Percentiles rank a stretch among this genome's conserved stretches.
Conservation (phyloP, 2,113 vertebrate species). For the Eudyptes chrysolophus region DNA sequence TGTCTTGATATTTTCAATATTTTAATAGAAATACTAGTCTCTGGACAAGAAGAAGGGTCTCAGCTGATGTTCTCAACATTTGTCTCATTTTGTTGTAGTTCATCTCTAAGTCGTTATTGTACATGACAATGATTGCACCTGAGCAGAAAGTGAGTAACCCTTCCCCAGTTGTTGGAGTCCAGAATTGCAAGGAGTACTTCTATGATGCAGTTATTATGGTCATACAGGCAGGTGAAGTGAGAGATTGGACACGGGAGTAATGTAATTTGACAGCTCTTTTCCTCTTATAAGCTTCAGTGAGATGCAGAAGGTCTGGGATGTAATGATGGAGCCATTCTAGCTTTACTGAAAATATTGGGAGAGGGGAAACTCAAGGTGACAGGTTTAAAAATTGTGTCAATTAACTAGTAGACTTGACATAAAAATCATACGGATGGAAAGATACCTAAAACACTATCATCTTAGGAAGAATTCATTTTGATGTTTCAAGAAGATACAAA, state of each 20-base stretch:
- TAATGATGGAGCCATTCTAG: neutral
- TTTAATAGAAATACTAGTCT: neutral
- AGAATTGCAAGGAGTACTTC: constrained; percentile 14
- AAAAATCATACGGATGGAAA: constrained; percentile 19
- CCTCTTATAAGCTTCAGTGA: constrained; percentile 1
- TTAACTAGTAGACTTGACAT: constrained; percentile 43
- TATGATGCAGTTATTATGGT: constrained; percentile 33
- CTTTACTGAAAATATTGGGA: neutral
- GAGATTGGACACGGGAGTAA: neutral
- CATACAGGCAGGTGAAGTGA: constrained; percentile 39
- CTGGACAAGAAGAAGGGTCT: neutral
- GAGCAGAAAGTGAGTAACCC: constrained; percentile 32
- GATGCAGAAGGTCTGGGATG: neutral
- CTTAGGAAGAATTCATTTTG: constrained; percentile 21
- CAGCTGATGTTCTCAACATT: neutral
- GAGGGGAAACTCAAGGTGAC: neutral
- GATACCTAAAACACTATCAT: constrained; percentile 9
- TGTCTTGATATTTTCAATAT: neutral
- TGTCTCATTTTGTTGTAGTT: neutral
- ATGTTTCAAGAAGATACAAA: constrained; percentile 6
- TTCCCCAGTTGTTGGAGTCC: neutral
- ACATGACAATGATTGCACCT: constrained; percentile 22
- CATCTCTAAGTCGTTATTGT: constrained; percentile 17
- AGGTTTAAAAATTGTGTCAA: constrained; percentile 52
- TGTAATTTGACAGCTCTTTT: constrained; percentile 52